Evolutionary conservation across 2,888 invertebrate species (phyloP).

Genomic region (Biston betularia): DNA sequence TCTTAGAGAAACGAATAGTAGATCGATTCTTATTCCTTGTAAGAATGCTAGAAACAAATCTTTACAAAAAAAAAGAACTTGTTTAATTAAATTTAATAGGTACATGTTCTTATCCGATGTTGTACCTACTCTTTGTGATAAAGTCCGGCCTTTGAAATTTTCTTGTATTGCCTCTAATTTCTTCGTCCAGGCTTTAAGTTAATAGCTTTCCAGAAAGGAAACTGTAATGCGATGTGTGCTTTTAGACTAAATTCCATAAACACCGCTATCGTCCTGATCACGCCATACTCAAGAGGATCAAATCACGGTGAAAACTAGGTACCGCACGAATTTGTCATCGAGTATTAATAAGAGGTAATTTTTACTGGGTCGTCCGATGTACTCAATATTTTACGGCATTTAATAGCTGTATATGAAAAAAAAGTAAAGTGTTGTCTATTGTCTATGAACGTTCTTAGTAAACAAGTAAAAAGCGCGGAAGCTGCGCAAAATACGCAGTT

Average conservation of each 20-base stretch:
- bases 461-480: neutral
- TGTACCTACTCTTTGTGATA: no score
- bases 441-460: neutral
- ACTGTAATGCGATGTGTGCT: constrained; percentile 11
- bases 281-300: constrained; percentile 5
- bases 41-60: no score
- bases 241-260: constrained; percentile 6
- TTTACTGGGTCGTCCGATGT: constrained; percentile 12
- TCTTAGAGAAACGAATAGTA: neutral
- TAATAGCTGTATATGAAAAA: constrained; percentile 5
- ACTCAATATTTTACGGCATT: constrained; percentile 7
- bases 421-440: no score
- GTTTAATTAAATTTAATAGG: neutral
- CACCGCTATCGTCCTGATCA: neutral
- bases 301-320: constrained; percentile 2
- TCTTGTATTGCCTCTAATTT: neutral
- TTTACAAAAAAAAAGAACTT: no score
- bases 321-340: constrained; percentile 2
- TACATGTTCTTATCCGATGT: no score
- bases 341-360: constrained; percentile 1
- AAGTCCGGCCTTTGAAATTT: neutral
- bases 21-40: neutral
- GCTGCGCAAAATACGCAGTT: neutral
- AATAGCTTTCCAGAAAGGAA: neutral
- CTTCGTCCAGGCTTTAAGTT: neutral